Evolutionary conservation across 2,797 vertebrate species (phyloP), one percentile per base, ranked within the genome.

Genomic region (Sphenodon punctatus): DNA sequence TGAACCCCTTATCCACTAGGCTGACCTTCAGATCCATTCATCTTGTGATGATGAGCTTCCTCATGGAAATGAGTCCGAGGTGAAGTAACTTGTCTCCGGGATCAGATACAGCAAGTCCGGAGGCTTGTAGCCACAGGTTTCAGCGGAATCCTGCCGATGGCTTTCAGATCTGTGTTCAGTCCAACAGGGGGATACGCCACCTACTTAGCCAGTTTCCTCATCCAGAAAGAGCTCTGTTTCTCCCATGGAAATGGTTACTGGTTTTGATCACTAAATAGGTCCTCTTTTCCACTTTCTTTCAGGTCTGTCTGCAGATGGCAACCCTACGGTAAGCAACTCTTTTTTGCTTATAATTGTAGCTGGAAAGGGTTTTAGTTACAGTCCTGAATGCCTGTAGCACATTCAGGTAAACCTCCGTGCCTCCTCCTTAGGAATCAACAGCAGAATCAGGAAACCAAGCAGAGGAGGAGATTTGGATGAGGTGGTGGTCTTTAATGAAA

Each of bases 261-360:
- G n/a, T n/a, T n/a, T n/a, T n/a, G 19, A 7, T 61, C 61, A 41
- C 51, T 63, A 43, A n/a, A 61, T 63, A 38, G 51, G 15, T 61
- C 16, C 32, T n/a, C 22, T 72, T 68, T 46, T 17, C 34, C 30
- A 8, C 53, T 6, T 43, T 30, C 0, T 85, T 83, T 19, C 86
- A 98, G 97, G 96, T 58, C 84, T 92, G 5, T 93, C 94, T 3
- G 93, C 94, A 23, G 97, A 95, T 82, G 95, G 91, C 89, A 98
- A 97, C 91, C 90, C 97, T 80, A 65, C 91, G 89, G 98, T 98
- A 96, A 97, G 97, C 91, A 78, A 41, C 72, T 2, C 6, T 53
- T 55, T 7, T 65, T 39, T 43, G 22, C 23, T 63, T 53, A 48
- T 2, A 43, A 4, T 56, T 42, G 2, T 16, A 30, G 6, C 38